Percentiles rank a stretch among this genome's conserved stretches.
Conservation (phyloP, 35 echinoderm and acorn worm species). For the Heliocidaris tuberculata region DNA sequence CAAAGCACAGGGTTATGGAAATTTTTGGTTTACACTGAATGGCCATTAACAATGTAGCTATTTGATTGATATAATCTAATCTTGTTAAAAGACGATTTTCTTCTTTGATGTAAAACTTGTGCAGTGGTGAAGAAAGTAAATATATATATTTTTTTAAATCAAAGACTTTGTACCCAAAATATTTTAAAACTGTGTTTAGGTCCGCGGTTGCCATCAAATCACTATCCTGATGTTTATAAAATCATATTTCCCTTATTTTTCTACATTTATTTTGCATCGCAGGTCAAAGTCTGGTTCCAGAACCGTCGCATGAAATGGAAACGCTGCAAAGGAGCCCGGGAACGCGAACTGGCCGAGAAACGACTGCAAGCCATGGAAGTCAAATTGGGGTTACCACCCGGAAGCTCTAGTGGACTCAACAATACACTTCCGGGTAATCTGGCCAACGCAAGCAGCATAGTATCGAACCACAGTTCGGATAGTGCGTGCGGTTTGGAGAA, state of each 20-base stretch:
- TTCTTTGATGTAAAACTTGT: too few relatives aligned
- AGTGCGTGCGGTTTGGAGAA: conserved; percentile 64
- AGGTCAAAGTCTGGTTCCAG: conserved; percentile 99
- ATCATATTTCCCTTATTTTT: not conserved
- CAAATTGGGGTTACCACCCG: conserved; percentile 90
- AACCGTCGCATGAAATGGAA: conserved; percentile 99
- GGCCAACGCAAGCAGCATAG: conserved; percentile 57
- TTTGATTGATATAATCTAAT: too few relatives aligned
- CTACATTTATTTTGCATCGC: not conserved
- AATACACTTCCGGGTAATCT: conserved; percentile 77
- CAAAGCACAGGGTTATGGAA: too few relatives aligned
- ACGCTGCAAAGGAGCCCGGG: conserved; percentile 93
- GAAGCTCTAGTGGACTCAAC: conserved; percentile 82
- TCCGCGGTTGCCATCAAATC: too few relatives aligned
- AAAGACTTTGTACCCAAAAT: too few relatives aligned
- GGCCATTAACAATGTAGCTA: too few relatives aligned
- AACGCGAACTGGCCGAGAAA: conserved; percentile 92
- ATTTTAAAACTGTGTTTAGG: too few relatives aligned
- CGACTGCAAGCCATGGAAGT: conserved; percentile 97
- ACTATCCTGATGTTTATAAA: not conserved
- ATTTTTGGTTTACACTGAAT: too few relatives aligned
- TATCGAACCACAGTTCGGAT: conserved; percentile 50
- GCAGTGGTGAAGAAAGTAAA: too few relatives aligned
- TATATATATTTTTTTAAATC: too few relatives aligned
- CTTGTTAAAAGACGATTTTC: too few relatives aligned